Conservation (phyloP, 1,140 invertebrate genomes). For the Drosophila nigrodunni region DNA sequence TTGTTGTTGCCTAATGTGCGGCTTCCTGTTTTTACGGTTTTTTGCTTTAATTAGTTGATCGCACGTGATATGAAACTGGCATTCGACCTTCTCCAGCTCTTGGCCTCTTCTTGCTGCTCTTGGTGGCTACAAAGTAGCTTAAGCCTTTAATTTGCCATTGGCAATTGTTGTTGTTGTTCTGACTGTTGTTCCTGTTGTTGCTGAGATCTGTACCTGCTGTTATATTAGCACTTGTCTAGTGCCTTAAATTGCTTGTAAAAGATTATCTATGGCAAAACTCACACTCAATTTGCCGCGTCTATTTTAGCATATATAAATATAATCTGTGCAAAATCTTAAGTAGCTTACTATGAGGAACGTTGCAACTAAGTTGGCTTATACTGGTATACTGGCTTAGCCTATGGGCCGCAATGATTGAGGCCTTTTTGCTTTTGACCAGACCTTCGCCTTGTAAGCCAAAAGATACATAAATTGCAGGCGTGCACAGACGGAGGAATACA, state of each 20-base stretch:
- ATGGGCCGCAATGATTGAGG: constrained; percentile 47
- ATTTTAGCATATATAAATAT: constrained; percentile 75
- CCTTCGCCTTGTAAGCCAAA: constrained; percentile 75
- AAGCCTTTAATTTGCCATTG: constrained; percentile 49
- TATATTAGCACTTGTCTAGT: constrained; percentile 80
- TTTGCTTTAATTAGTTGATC: constrained; percentile 80
- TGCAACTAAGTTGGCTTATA: neutral
- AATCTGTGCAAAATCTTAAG: constrained; percentile 83
- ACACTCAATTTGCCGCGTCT: constrained; percentile 82
- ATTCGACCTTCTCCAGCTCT: neutral
- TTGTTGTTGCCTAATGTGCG: constrained; percentile 76
- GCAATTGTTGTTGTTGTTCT: constrained; percentile 31
- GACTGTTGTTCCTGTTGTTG: constrained; percentile 15
- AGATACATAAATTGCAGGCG: constrained; percentile 81
- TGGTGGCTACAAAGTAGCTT: constrained; percentile 25
- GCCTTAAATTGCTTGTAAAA: constrained; percentile 81
- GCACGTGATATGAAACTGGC: constrained; percentile 67
- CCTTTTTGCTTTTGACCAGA: constrained; percentile 36
- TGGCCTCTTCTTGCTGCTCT: neutral
- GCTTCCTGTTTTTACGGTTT: constrained; percentile 79
- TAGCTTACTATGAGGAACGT: constrained; percentile 78
- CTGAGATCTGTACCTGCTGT: constrained; percentile 48
- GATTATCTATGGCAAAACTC: constrained; percentile 81
- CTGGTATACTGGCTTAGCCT: neutral
- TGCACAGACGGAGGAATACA: constrained; percentile 27